Conservation (phyloP, 2,888 invertebrate species). For the Cetonia aurata region DNA sequence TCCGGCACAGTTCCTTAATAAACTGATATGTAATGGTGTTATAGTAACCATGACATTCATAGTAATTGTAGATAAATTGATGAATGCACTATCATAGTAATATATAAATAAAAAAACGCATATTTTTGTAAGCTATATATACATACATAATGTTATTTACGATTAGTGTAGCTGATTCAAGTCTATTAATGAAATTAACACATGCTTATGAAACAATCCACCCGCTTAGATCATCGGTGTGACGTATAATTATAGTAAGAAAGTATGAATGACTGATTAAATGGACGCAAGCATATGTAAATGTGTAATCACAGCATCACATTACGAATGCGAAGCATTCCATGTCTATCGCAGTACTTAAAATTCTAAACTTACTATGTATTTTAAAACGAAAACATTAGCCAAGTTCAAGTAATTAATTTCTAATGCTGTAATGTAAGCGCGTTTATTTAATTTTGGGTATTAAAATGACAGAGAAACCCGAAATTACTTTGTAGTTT, state of each 20-base stretch:
- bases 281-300: neutral
- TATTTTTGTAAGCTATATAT: neutral
- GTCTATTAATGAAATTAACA: constrained; percentile 6
- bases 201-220: constrained; percentile 12
- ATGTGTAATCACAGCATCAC: neutral
- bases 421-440: neutral
- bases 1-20: neutral
- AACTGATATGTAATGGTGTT: constrained; percentile 1
- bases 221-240: neutral
- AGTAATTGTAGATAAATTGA: too few species aligned
- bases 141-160: too few species aligned
- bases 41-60: constrained; percentile 25
- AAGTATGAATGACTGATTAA: constrained; percentile 6
- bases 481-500: too few species aligned
- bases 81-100: too few species aligned
- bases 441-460: too few species aligned
- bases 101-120: neutral
- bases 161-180: neutral
- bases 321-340: constrained; percentile 2
- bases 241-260: neutral
- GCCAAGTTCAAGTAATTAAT: neutral
- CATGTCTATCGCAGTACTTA: neutral
- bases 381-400: neutral
- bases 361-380: neutral
- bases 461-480: too few species aligned